These are phyloP conservation scores for Apogon talboti DNA, from an alignment of 2,797 vertebrate species.

Conservation along the genomic window DNA sequence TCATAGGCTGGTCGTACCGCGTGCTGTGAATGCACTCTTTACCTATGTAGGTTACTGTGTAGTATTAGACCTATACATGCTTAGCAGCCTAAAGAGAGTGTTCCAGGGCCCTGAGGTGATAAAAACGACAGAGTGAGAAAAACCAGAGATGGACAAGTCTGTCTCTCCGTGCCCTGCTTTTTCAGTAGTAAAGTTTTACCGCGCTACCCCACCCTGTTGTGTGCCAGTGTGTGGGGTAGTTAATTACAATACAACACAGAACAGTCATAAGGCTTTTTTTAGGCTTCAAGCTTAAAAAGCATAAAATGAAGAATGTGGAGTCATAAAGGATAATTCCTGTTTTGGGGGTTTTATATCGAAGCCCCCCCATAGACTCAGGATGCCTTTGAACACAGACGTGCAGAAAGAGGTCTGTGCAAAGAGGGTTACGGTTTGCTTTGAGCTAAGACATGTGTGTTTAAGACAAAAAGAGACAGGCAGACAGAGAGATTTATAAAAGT, in stretches of 20 bases:
- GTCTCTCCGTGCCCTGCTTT: conserved; percentile 55
- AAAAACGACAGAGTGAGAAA: conserved; percentile 83
- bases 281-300: conserved; percentile 72
- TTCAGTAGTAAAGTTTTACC: conserved; percentile 80
- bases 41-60: conserved; percentile 53
- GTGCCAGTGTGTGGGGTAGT: conserved; percentile 72
- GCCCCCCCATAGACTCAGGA: conserved; percentile 76
- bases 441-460: conserved; percentile 30
- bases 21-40: conserved; percentile 28
- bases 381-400: conserved; percentile 71
- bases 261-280: conserved; percentile 62
- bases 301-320: conserved; percentile 82
- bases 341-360: conserved; percentile 74
- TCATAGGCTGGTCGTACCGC: conserved; percentile 26
- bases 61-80: conserved; percentile 60
- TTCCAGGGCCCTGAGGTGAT: conserved; percentile 75
- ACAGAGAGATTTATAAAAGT: conserved; percentile 29
- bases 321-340: conserved; percentile 81
- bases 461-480: conserved; percentile 22
- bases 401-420: conserved; percentile 43
- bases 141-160: conserved; percentile 79
- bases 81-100: conserved; percentile 52
- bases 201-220: conserved; percentile 60
- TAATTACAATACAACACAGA: conserved; percentile 80
- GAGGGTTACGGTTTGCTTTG: conserved; percentile 50